Evolutionary conservation across 1,140 invertebrate species (phyloP), one percentile per base, ranked within the genome.

Genomic region (Papilio aristodemus): DNA sequence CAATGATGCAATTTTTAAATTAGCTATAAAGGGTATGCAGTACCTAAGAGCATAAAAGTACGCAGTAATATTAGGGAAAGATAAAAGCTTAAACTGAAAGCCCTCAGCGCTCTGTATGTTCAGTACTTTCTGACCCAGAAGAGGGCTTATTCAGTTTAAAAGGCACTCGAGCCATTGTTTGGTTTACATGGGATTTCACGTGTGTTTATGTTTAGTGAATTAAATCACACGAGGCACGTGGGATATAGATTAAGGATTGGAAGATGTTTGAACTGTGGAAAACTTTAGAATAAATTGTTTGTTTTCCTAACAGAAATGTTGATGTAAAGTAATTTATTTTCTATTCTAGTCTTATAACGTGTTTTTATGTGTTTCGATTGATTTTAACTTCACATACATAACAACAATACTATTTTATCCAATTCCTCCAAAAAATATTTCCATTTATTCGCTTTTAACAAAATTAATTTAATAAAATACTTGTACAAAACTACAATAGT

Each of bases 381-480:
- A n/a, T n/a, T n/a, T n/a, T n/a, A n/a, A n/a, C n/a, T n/a, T n/a
- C n/a, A n/a, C n/a, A n/a, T n/a, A n/a, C n/a, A n/a, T n/a, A n/a
- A n/a, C n/a, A n/a, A n/a, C n/a, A n/a, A n/a, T n/a, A n/a, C n/a
- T n/a, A n/a, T n/a, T n/a, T n/a, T n/a, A n/a, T n/a, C n/a, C n/a
- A n/a, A n/a, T n/a, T n/a, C n/a, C n/a, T n/a, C n/a, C n/a, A n/a
- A n/a, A 11, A 54, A 50, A 50, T 50, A 22, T 54, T 54, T 54
- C 5, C 22, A 54, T 10, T 25, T 22, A 22, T 54, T 54, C 19
- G 46, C 46, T 54, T 54, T 54, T 54, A 54, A 54, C 17, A 25
- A 54, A 54, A 54, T 54, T 54, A 54, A 54, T 54, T 54, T 22
- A 54, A 54, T 54, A 22, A 54, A 54, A 54, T 54, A 54, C 46